These are phyloP conservation scores for Asbolus verrucosus DNA, from an alignment of 1,140 invertebrate genomes.

Conservation along the genomic window DNA sequence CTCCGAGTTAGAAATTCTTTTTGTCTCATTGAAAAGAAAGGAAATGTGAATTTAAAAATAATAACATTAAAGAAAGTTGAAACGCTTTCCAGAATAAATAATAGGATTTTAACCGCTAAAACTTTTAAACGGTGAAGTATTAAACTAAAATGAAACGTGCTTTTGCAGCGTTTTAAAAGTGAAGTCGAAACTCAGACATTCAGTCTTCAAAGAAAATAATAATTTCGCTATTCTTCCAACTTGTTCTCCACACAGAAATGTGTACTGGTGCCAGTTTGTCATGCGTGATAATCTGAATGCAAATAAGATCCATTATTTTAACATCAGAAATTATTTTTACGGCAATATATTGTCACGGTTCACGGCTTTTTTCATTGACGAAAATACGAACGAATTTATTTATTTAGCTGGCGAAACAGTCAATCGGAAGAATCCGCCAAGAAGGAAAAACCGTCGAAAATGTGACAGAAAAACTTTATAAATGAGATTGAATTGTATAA, in stretches of 20 bases:
- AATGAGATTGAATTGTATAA: constrained; percentile 44
- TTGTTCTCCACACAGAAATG: neutral
- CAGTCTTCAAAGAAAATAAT: constrained; percentile 21
- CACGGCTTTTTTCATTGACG: too few relatives aligned
- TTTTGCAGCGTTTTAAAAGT: constrained; percentile 32
- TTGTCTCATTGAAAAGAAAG: constrained; percentile 31
- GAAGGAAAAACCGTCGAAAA: constrained; percentile 7
- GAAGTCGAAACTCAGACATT: constrained; percentile 24
- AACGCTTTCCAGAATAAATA: constrained; percentile 42
- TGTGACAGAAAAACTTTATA: constrained; percentile 42
- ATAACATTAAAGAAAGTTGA: constrained; percentile 40
- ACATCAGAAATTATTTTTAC: constrained; percentile 1
- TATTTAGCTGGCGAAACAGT: constrained; percentile 28
- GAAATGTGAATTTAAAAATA: constrained; percentile 41
- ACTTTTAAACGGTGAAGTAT: constrained; percentile 40
- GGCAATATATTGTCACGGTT: constrained; percentile 7
- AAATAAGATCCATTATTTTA: constrained; percentile 24
- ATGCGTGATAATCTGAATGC: constrained; percentile 21
- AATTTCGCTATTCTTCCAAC: constrained; percentile 15
- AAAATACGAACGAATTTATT: neutral
- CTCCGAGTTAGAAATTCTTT: neutral
- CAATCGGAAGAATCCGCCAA: constrained; percentile 8
- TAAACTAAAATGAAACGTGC: constrained; percentile 30
- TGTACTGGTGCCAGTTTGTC: constrained; percentile 12
- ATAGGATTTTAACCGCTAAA: constrained; percentile 40